Evolutionary conservation across 2,113 vertebrate species (phyloP).

Genomic region (Archocentrus centrarchus): DNA sequence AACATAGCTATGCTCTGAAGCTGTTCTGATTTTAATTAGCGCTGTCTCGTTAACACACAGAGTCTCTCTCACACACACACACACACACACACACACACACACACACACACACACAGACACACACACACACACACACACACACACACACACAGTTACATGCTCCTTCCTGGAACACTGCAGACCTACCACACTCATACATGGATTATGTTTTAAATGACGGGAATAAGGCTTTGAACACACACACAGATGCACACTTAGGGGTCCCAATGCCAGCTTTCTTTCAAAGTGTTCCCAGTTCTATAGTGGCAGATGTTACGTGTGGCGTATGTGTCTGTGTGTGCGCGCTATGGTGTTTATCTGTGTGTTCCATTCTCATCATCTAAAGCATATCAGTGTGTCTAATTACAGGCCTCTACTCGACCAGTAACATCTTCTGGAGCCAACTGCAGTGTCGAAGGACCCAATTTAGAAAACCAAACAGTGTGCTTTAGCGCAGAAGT

Average conservation of each 20-base stretch:
- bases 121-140: slow-evolving; percentile 40
- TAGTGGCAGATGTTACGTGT: slow-evolving; percentile 55
- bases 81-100: slow-evolving; percentile 14
- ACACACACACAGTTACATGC: slow-evolving; percentile 16
- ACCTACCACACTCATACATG: slow-evolving; percentile 66
- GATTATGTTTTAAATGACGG: slow-evolving; percentile 63
- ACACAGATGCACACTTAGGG: slow-evolving; percentile 43
- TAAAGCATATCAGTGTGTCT: slow-evolving; percentile 69
- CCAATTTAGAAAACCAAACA: slow-evolving; percentile 46
- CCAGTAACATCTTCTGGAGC: slow-evolving; percentile 70
- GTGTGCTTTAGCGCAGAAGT: slow-evolving; percentile 30
- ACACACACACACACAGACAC: slow-evolving; percentile 25
- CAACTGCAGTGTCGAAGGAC: slow-evolving; percentile 48
- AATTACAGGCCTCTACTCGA: slow-evolving; percentile 65
- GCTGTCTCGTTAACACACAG: slow-evolving; percentile 67
- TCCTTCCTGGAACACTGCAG: slow-evolving; percentile 71
- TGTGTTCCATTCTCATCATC: slow-evolving; percentile 45
- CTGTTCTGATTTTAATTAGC: slow-evolving; percentile 79
- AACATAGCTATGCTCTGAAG: slow-evolving; percentile 57
- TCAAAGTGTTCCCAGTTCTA: slow-evolving; percentile 61
- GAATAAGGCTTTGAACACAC: slow-evolving; percentile 61
- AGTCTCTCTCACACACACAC: slow-evolving; percentile 2
- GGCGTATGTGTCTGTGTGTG: slow-evolving; percentile 12
- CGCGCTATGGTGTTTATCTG: slow-evolving; percentile 15
- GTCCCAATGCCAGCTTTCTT: slow-evolving; percentile 46